Evolutionary conservation across 2,888 invertebrate genomes (phyloP), one percentile per base, ranked within the genome.

Genomic region (Polyploca ridens): DNA sequence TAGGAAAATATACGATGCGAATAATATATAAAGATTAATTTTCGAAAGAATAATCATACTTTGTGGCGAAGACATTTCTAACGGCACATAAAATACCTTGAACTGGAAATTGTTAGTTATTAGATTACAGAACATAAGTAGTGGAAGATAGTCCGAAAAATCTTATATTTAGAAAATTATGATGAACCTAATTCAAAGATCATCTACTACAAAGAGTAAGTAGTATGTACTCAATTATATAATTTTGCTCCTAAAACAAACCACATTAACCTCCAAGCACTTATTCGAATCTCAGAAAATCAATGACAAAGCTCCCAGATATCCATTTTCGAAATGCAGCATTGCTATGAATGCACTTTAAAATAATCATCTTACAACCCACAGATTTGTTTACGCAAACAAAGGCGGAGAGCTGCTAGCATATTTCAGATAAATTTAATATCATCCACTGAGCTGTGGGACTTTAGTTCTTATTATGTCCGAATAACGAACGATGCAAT

Each of bases 301-400:
- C 49, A n/a, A 49, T 16, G 49, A 7, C 1, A 49, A 49, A 60
- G 11, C 41, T 38, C 13, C 14, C 41, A 60, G 41, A 60, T 65
- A 65, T 65, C 58, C 46, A 65, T 64, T 62, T 62, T 63, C 38
- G 54, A 65, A 65, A 60, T 64, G 64, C 64, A 64, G 58, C 33
- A 10, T 60, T 14, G 33, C 58, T 14, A 35, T 64, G 62, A 62
- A 65, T 65, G 49, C 62, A 54, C n/a, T 65, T 65, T 35, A 65
- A 62, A 62, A 62, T 65, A 62, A 62, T 62, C 62, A 58, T 49
- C 27, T 33, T 54, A 35, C 41, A 27, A 16, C 33, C 27, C 49
- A 33, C 54, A 54, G 62, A 58, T 58, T 60, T 62, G 59, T 62
- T 46, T 46, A 58, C 33, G 41, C 5, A 58, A 65, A 62, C 62